Base-by-base conservation (phyloP, 1,140 invertebrate species). In the Drosophila novamexicana region DNA sequence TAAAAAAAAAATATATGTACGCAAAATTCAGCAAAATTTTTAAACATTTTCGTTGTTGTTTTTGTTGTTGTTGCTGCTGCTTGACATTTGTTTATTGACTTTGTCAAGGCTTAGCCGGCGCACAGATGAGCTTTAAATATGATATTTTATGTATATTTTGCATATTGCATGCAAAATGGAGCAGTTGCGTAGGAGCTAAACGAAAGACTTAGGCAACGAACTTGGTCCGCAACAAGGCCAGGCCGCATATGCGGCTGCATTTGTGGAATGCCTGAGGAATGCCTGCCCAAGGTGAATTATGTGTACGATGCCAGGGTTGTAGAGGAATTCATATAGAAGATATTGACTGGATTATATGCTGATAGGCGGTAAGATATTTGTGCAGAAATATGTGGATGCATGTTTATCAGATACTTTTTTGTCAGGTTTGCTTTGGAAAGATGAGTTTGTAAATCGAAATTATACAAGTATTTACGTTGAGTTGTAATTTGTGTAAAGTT, bases 131-230 rank as follows among this genome's bases (percentile, higher is more conserved):
- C 50, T 42, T 40, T 53, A 63, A 54, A 49, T 62, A 39, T 40
- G 14, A 6, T 44, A 14, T n/a, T 40, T 58, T 65, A 67, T 75
- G 53, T 57, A 68, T 22, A 53, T 49, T 29, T 75, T 34, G 32
- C 14, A 18, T 50, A 50, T 49, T 44, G 18, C 42, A 39, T 32
- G 50, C 49, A 47, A 53, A 81, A 82, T 67, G 64, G 79, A 82
- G 67, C 83, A 73, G 12, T 61, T 40, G 79, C 75, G 82, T 82
- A 70, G 83, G 71, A 39, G 62, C 58, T 6, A 81, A 81, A 75
- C 67, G 75, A 90, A 90, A 86, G 85, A 90, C 85, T 90, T 82
- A 76, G 65, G 69, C 81, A 90, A 73, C 85, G 86, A 90, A 90
- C 85, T 84, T 79, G 78, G 72, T 29, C 32, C 37, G 1, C 50